Evolutionary conservation across 2,888 invertebrate genomes (phyloP).

Genomic region (Trichopria drosophilae): DNA sequence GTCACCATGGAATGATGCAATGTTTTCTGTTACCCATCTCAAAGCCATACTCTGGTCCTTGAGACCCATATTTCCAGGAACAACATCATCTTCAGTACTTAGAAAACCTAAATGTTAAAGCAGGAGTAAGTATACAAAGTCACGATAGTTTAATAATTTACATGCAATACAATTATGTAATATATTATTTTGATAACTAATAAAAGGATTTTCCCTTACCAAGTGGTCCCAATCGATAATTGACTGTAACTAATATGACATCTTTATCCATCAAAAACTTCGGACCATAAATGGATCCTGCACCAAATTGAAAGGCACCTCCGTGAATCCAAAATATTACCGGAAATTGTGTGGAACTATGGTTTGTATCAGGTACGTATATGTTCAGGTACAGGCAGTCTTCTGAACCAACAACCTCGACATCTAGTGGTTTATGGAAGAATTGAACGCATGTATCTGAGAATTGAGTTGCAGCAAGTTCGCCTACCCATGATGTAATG

Average conservation of each 20-base stretch:
- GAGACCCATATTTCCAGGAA: conserved; percentile 74
- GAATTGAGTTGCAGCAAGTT: conserved; percentile 46
- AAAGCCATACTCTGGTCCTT: conserved; percentile 75
- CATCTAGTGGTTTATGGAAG: conserved; percentile 33
- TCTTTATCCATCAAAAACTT: conserved; percentile 67
- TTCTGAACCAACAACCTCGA: conserved; percentile 47
- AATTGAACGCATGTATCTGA: conserved; percentile 49
- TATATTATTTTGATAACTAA: background rate
- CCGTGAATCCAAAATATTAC: conserved; percentile 54
- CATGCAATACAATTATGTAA: no score
- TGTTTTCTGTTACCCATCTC: conserved; percentile 71
- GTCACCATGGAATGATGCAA: conserved; percentile 73
- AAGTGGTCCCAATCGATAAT: conserved; percentile 73
- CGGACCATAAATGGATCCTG: conserved; percentile 59
- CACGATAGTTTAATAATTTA: background rate
- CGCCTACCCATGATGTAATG: conserved; percentile 44
- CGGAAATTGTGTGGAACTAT: conserved; percentile 38
- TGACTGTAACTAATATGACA: conserved; percentile 69
- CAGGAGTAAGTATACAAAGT: conserved; percentile 7
- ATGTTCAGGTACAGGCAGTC: conserved; percentile 53
- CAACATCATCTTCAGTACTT: conserved; percentile 70
- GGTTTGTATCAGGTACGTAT: conserved; percentile 44
- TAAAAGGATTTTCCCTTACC: conserved; percentile 59
- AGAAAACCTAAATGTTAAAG: conserved; percentile 67
- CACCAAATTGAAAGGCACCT: conserved; percentile 60